Evolutionary conservation across 2,888 invertebrate genomes (phyloP).

Genomic region (Baronia brevicornis): DNA sequence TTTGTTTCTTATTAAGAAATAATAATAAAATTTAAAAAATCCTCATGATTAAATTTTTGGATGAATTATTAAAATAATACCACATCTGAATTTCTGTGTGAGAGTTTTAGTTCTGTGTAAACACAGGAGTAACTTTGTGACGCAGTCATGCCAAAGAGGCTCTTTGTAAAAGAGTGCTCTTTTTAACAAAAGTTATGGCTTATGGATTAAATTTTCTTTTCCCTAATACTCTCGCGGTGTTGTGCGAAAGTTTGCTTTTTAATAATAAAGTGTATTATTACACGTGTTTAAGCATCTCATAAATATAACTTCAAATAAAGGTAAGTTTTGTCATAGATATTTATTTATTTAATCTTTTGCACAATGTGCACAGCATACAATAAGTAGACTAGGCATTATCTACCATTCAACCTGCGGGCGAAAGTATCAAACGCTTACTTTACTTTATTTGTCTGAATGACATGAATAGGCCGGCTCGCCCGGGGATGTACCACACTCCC

Average conservation of each 20-base stretch:
- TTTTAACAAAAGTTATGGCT: slow-evolving; percentile 56
- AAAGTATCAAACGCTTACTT: too few relatives aligned
- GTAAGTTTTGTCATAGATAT: too few relatives aligned
- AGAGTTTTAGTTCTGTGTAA: slow-evolving; percentile 17
- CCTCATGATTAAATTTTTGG: too few relatives aligned
- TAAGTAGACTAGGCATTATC: too few relatives aligned
- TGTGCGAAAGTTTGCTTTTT: slow-evolving; percentile 29
- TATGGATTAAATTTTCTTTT: slow-evolving; percentile 62
- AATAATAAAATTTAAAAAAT: slow-evolving; percentile 21
- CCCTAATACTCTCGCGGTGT: slow-evolving; percentile 42
- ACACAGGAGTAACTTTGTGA: slow-evolving; percentile 57
- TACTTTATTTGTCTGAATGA: too few relatives aligned
- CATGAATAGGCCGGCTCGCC: too few relatives aligned
- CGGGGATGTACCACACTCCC: too few relatives aligned
- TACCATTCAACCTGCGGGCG: too few relatives aligned
- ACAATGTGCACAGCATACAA: too few relatives aligned
- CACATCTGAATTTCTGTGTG: too few relatives aligned
- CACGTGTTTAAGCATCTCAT: slow-evolving; percentile 7
- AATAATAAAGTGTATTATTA: slow-evolving; percentile 11
- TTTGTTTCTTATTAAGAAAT: slow-evolving; percentile 17
- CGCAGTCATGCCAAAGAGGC: slow-evolving; percentile 55
- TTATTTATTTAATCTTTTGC: too few relatives aligned
- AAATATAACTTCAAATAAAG: background rate
- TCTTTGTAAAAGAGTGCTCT: slow-evolving; percentile 54
- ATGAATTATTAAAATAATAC: too few relatives aligned